phyloP scores from a whole-genome alignment of 2,113 vertebrate genomes.

The Campylorhamphus procurvoides region DNA sequence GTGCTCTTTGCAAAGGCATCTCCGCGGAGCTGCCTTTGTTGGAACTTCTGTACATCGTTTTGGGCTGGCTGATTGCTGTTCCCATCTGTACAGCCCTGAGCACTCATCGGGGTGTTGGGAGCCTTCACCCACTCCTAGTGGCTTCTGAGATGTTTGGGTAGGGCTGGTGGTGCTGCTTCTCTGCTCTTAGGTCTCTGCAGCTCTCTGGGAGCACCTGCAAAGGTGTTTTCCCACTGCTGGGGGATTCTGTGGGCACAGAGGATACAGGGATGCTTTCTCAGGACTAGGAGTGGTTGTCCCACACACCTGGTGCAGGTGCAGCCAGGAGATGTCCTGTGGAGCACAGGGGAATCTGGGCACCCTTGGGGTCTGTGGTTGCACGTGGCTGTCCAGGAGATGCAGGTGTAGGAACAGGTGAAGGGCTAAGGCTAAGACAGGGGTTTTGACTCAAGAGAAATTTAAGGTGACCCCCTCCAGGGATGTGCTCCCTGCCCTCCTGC shows the following conservation, averaged over 20 bases:
- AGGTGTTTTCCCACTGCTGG: neutral
- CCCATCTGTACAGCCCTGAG: rapidly evolving
- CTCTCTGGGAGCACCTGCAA: rapidly evolving
- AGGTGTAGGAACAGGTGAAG: neutral
- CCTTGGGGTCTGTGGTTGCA: neutral
- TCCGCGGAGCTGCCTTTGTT: neutral
- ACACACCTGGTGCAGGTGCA: neutral
- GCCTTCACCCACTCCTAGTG: neutral
- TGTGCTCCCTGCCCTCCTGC: too few relatives aligned
- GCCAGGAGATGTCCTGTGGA: neutral
- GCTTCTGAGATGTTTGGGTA: neutral
- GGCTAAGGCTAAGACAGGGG: neutral
- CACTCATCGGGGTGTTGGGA: rapidly evolving
- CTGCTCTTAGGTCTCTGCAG: neutral
- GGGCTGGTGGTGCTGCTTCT: neutral
- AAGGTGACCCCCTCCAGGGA: neutral
- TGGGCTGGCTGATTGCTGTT: neutral
- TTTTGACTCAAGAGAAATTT: neutral
- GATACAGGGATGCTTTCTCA: neutral
- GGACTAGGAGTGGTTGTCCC: neutral
- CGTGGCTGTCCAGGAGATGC: rapidly evolving
- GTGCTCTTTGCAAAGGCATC: neutral
- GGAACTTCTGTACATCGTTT: neutral
- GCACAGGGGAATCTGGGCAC: neutral
- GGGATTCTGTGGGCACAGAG: neutral